phyloP scores from a whole-genome alignment of 37 sponge, comb jelly and placozoan genomes.

The Chondrilla cf. caribensis region DNA sequence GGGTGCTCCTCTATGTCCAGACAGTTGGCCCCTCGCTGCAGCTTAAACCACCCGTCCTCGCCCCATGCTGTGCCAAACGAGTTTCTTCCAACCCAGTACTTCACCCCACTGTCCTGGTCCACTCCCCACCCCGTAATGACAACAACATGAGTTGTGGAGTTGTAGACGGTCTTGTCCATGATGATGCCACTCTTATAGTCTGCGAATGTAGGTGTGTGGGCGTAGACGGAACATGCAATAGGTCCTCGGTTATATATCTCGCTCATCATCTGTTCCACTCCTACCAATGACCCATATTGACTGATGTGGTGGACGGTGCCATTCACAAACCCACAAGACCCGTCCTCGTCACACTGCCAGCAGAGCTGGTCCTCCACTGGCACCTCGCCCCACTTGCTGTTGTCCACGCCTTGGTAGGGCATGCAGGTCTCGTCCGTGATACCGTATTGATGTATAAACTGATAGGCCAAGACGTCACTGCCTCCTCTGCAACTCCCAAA shows the following conservation, averaged over 20 bases:
- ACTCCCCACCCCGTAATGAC: constrained; percentile 72
- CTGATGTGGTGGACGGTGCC: constrained; percentile 42
- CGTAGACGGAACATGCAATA: constrained; percentile 79
- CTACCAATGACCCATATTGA: constrained; percentile 59
- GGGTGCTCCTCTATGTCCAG: constrained; percentile 61
- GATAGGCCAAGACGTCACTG: constrained; percentile 62
- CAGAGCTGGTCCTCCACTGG: constrained; percentile 60
- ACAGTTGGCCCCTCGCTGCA: constrained; percentile 64
- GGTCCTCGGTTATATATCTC: constrained; percentile 78
- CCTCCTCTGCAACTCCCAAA: constrained; percentile 57
- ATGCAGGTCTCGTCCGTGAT: constrained; percentile 81
- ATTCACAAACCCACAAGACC: constrained; percentile 46
- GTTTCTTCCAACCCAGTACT: constrained; percentile 78
- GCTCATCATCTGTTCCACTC: constrained; percentile 68
- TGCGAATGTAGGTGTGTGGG: constrained; percentile 60
- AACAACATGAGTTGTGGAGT: constrained; percentile 73
- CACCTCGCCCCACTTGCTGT: constrained; percentile 65
- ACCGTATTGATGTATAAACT: constrained; percentile 66
- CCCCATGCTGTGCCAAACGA: constrained; percentile 87
- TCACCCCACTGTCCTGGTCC: constrained; percentile 28
- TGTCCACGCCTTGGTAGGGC: constrained; percentile 59
- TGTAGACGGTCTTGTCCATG: constrained; percentile 46
- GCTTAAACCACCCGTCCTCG: constrained; percentile 74
- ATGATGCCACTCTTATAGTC: constrained; percentile 63
- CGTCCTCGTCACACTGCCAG: constrained; percentile 45